Evolutionary conservation across 2,113 vertebrate species (phyloP), one percentile per base, ranked within the genome.

Genomic region (Amphiprion ocellaris): DNA sequence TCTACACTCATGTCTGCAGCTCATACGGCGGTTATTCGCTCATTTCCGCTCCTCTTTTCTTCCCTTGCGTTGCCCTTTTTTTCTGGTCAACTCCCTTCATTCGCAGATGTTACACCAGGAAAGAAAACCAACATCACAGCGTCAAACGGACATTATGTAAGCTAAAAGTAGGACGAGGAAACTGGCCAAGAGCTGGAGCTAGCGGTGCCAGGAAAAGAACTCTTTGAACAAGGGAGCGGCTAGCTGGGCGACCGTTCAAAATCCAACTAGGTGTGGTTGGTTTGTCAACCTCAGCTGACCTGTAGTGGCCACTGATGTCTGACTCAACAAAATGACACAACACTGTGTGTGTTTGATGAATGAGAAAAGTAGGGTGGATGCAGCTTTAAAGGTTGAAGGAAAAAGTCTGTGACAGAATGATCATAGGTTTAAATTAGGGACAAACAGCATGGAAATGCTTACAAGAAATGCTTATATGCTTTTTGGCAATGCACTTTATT

Each of bases 1-100:
- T 85, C 65, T 50, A 77, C 67, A 19, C 63, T 58, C 3, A 3
- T 67, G 41, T 76, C 50, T 72, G 54, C 47, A 6, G 14, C 2
- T 8, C 47, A 72, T 78, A 16, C 16, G 53, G 17, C n/a, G 56
- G 76, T 64, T 52, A 47, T 80, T 71, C 46, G 24, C 65, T 87
- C 60, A 81, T 85, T 85, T 83, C 72, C 71, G 30, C 75, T 49
- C 26, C 64, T 26, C 30, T 14, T 73, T 62, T 76, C 47, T 16
- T 21, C 9, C 0, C 5, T 10, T 3, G 17, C 26, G 30, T 21
- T 46, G 33, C 23, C 24, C 6, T 47, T 61, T 60, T n/a, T 23
- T 37, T 19, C 46, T 12, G 19, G 28, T 75, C 16, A 7, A 26
- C 82, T 63, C 70, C 75, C 66, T 76, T 66, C 49, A 2, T 11